Conservation (phyloP, 2,888 invertebrate species). For the Tenthredo distinguenda region DNA sequence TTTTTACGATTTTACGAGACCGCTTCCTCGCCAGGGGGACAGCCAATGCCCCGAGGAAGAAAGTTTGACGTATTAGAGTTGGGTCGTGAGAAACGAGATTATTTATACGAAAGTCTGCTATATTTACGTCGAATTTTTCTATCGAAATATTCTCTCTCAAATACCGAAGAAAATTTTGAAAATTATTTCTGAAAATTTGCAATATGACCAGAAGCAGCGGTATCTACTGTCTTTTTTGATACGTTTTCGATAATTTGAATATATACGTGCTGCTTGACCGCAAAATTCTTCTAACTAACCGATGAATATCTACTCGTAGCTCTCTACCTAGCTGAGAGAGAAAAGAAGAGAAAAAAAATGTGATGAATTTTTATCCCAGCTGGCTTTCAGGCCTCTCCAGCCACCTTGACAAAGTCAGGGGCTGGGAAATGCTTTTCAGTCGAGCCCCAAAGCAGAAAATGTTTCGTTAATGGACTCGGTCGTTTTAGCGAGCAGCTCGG, state of each 20-base stretch:
- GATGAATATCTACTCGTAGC: background rate
- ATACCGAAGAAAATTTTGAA: background rate
- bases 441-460: slow-evolving; percentile 50
- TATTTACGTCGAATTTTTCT: background rate
- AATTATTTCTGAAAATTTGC: background rate
- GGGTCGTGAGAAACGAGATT: background rate
- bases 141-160: background rate
- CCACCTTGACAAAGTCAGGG: slow-evolving; percentile 45
- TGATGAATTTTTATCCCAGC: slow-evolving; percentile 48
- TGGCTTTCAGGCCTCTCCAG: slow-evolving; percentile 49
- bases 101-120: background rate
- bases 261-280: background rate
- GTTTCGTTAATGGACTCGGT: slow-evolving; percentile 51
- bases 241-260: background rate
- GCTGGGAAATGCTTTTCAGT: slow-evolving; percentile 47
- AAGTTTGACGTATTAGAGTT: background rate
- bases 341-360: background rate
- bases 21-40: background rate
- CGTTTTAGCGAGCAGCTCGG: slow-evolving; percentile 39
- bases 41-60: background rate
- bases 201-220: background rate
- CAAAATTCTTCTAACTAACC: background rate
- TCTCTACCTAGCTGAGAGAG: background rate
- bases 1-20: slow-evolving; percentile 12
- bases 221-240: background rate